Conservation (phyloP, 2,888 invertebrate genomes). For the Elmis aenea region DNA sequence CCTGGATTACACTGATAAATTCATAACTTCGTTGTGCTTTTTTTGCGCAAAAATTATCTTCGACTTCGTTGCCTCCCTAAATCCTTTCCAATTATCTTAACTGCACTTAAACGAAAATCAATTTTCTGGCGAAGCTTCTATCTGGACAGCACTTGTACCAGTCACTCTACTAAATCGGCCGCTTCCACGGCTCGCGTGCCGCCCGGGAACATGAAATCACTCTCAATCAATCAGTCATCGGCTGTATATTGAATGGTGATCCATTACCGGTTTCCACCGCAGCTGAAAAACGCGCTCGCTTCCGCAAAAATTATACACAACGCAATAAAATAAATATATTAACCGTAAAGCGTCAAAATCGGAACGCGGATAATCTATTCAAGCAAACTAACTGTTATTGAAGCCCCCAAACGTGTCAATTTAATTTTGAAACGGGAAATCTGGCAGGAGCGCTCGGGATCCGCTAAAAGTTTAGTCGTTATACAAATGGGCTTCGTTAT, state of each 20-base stretch:
- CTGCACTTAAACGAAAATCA: conserved; percentile 22
- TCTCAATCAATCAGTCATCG: conserved; percentile 34
- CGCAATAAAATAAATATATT: no score
- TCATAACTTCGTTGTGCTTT: conserved; percentile 20
- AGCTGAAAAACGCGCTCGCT: conserved; percentile 7
- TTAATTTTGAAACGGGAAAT: conserved; percentile 18
- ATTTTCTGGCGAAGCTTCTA: conserved; percentile 23
- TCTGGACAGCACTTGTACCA: conserved; percentile 33
- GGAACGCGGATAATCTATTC: conserved; percentile 18
- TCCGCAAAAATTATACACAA: no score
- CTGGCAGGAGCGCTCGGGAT: conserved; percentile 12
- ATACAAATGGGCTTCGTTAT: conserved; percentile 21
- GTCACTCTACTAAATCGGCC: conserved; percentile 32
- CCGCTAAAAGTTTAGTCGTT: conserved; percentile 20
- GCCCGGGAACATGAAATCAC: conserved; percentile 30
- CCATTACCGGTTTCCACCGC: conserved; percentile 28
- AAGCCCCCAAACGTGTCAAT: conserved; percentile 19
- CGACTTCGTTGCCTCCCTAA: conserved; percentile 6
- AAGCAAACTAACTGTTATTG: no score
- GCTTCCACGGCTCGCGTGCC: conserved; percentile 31
- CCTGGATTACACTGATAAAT: conserved; percentile 24
- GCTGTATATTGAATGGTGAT: conserved; percentile 28
- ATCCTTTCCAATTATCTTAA: conserved; percentile 17
- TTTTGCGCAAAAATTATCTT: conserved; percentile 12
- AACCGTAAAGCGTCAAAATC: no score